These are phyloP conservation scores for Idris sp. DNA, from an alignment of 1,140 invertebrate species.

Conservation along the genomic window DNA sequence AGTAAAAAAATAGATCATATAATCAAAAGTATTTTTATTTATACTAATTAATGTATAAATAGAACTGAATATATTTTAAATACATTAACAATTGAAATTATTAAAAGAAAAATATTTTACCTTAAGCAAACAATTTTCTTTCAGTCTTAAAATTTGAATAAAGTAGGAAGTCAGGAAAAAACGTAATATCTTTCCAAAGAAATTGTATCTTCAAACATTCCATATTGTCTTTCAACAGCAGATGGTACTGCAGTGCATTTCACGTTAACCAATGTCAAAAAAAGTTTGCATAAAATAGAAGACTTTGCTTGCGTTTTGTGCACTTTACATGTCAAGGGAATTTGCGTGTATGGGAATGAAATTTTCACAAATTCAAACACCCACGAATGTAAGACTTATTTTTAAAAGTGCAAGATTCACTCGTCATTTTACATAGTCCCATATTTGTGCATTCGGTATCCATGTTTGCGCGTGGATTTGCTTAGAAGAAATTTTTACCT, in stretches of 20 bases:
- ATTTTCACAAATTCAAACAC: constrained; percentile 53
- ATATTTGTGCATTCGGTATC: constrained; percentile 53
- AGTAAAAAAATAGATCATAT: no score
- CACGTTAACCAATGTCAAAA: constrained; percentile 51
- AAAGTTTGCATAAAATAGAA: constrained; percentile 56
- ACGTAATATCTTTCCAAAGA: no score
- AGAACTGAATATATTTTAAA: no score
- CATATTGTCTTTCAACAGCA: constrained; percentile 56
- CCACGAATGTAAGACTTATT: constrained; percentile 33
- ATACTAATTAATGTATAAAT: no score
- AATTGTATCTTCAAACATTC: constrained; percentile 52
- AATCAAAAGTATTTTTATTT: no score
- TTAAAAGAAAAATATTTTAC: no score
- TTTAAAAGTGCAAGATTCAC: constrained; percentile 44
- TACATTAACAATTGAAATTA: no score
- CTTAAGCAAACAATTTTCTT: no score
- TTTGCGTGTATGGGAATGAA: constrained; percentile 37
- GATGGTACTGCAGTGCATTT: constrained; percentile 48
- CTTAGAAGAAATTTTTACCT: constrained; percentile 41
- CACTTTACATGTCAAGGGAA: constrained; percentile 56
- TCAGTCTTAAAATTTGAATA: no score
- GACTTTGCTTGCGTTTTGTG: constrained; percentile 38
- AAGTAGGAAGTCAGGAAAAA: no score
- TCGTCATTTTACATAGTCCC: constrained; percentile 43
- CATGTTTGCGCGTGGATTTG: constrained; percentile 23